These are phyloP conservation scores for Hemibagrus guttatus DNA, from an alignment of 2,797 vertebrate species.

Conservation along the genomic window DNA sequence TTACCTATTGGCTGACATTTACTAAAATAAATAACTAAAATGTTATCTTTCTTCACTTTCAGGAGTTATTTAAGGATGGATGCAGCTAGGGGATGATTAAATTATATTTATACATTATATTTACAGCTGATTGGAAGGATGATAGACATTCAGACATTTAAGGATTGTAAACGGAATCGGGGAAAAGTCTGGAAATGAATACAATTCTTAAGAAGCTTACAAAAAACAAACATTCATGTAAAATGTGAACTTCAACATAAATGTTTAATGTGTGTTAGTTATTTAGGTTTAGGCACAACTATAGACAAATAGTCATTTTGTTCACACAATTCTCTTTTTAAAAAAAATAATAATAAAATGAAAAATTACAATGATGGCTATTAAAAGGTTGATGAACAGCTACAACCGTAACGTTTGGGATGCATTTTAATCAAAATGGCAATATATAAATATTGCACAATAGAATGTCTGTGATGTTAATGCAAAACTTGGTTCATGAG, in stretches of 20 bases:
- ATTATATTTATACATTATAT: not conserved
- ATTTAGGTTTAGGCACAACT: not conserved
- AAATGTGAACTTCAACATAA: not conserved
- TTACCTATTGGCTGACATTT: not conserved
- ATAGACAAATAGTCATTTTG: too few relatives aligned
- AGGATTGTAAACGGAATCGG: not conserved
- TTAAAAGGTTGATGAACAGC: not conserved
- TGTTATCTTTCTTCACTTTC: not conserved
- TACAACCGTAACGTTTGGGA: not conserved
- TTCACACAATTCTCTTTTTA: too few relatives aligned
- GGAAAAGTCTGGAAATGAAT: not conserved
- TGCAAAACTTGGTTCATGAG: not conserved
- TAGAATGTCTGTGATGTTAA: not conserved
- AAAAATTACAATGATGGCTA: not conserved
- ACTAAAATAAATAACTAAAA: not conserved
- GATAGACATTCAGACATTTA: not conserved
- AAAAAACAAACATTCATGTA: not conserved
- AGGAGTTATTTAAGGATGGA: slow-evolving; percentile 9
- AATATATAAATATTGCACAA: not conserved
- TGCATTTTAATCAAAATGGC: not conserved
- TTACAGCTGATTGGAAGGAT: not conserved
- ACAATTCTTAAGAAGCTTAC: not conserved
- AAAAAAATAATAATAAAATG: too few relatives aligned
- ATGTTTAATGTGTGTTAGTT: not conserved
- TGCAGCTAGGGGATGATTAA: not conserved